A percentile compares a stretch with the other conserved stretches of the same genome.
Conservation (phyloP, 2,888 invertebrate genomes). For the Eutolmus rufibarbis region DNA sequence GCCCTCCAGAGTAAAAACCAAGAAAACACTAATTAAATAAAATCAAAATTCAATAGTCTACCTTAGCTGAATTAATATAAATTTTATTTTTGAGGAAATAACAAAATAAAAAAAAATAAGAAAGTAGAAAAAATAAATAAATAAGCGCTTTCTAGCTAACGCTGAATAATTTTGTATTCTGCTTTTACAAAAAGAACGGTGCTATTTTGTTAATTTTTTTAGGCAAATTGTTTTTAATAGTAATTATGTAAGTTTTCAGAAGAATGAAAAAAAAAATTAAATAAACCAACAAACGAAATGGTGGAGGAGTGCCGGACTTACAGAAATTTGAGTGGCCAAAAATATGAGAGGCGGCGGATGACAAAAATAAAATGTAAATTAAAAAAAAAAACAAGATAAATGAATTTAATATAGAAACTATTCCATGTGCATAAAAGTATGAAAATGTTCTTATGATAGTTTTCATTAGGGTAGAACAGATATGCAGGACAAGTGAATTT, state of each 20-base stretch:
- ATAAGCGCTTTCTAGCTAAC: not conserved
- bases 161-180: constrained; percentile 3
- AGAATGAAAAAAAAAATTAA: not conserved
- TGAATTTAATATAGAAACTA: not conserved
- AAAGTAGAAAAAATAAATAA: not conserved
- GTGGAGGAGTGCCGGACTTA: not conserved
- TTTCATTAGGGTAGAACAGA: not conserved
- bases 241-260: constrained; percentile 11
- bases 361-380: not conserved
- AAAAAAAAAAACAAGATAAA: not conserved
- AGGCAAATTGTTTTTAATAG: constrained; percentile 12
- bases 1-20: not conserved
- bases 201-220: constrained; percentile 35
- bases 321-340: constrained; percentile 4
- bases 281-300: not conserved
- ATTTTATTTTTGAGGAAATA: not conserved
- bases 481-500: not conserved
- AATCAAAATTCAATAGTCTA: not conserved
- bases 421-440: not conserved
- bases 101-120: not conserved
- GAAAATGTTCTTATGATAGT: constrained; percentile 33
- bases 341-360: not conserved
- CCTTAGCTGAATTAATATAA: not conserved
- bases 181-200: constrained; percentile 21
- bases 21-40: not conserved